phyloP scores from a whole-genome alignment of 2,797 vertebrate species.

The Danio kyathit region DNA sequence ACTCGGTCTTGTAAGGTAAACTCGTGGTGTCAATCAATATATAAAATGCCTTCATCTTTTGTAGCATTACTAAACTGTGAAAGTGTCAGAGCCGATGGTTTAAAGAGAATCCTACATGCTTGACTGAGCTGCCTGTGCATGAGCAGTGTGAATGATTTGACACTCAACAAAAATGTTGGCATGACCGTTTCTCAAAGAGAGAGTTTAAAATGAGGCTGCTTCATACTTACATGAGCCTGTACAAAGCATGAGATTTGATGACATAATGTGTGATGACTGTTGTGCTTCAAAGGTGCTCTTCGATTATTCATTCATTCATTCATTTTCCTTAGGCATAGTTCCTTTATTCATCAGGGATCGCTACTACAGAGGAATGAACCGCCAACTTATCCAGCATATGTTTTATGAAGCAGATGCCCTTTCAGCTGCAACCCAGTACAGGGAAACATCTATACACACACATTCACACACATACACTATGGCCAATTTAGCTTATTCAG shows the following conservation, averaged over 20 bases:
- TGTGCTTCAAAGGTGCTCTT: not conserved
- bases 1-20: not conserved
- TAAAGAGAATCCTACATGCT: constrained; percentile 32
- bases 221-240: constrained; percentile 5
- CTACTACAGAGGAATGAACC: too few species aligned
- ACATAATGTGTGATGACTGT: constrained; percentile 25
- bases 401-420: too few species aligned
- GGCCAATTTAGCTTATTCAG: too few species aligned
- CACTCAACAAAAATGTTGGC: constrained; percentile 14
- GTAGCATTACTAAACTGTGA: constrained; percentile 22
- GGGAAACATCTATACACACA: too few species aligned
- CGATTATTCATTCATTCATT: not conserved
- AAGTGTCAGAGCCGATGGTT: not conserved
- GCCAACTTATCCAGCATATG: too few species aligned
- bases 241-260: constrained; percentile 3
- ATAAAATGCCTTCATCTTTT: constrained; percentile 28
- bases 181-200: constrained; percentile 23
- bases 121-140: constrained; percentile 22
- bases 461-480: too few species aligned
- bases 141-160: constrained; percentile 15
- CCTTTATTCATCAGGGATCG: too few species aligned
- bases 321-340: too few species aligned
- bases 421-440: too few species aligned
- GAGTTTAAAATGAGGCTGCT: not conserved
- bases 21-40: not conserved